phyloP scores from a whole-genome alignment of 1,140 invertebrate species.

The Plectrocnemia conspersa region DNA sequence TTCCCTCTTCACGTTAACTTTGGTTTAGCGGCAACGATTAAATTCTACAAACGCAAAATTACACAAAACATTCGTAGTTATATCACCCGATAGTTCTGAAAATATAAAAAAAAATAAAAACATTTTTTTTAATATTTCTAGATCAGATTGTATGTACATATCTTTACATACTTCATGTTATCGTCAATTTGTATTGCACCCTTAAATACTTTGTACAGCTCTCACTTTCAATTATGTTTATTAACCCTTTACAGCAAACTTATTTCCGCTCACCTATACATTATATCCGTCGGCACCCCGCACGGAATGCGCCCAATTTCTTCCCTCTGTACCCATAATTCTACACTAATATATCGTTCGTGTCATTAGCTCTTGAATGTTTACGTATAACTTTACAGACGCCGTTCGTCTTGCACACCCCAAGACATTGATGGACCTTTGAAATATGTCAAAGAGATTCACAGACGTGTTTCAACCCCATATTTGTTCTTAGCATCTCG shows the following conservation, averaged over 20 bases:
- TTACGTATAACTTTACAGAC: constrained; percentile 11
- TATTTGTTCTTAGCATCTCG: too few species aligned
- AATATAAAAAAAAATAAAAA: background rate
- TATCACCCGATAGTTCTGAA: background rate
- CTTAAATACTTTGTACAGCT: background rate
- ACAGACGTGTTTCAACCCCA: constrained; percentile 15
- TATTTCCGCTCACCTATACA: background rate
- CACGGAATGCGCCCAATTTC: background rate
- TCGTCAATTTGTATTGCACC: background rate
- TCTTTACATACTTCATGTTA: background rate
- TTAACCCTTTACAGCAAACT: background rate
- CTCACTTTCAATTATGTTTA: background rate
- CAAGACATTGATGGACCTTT: constrained; percentile 24
- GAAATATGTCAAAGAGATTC: constrained; percentile 27
- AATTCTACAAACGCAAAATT: too few species aligned
- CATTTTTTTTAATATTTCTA: background rate
- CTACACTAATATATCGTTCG: constrained; percentile 5
- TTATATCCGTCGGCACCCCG: background rate
- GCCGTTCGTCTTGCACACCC: constrained; percentile 5
- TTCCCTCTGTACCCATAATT: background rate
- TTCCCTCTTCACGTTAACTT: too few species aligned
- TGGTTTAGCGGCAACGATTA: too few species aligned
- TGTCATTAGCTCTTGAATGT: constrained; percentile 15
- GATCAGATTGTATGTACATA: background rate
- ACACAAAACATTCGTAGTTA: background rate